Evolutionary conservation across 2,113 vertebrate species (phyloP), one percentile per base, ranked within the genome.

Genomic region (Synodontis membranacea): DNA sequence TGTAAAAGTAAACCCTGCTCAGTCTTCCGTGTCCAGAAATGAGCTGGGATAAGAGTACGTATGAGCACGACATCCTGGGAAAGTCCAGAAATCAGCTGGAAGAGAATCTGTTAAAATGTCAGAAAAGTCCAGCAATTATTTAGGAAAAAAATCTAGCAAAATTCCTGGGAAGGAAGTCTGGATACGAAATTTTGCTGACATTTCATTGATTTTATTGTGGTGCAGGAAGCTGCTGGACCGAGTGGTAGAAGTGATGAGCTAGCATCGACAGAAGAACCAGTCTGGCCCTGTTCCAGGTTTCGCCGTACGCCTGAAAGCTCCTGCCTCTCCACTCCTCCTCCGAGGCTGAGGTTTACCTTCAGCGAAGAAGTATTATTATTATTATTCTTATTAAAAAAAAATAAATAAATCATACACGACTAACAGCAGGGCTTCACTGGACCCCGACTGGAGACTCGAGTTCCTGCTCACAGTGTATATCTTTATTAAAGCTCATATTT

Each of bases 261-360:
- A 21, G 5, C 34, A 23, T 37, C 17, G 9, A 80, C 17, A 37
- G 78, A 37, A 37, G 25, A 80, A 8, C n/a, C 76, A 37, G 28
- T 52, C 74, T 17, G 15, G 21, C 7, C 50, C 19, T 56, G 28
- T 39, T 34, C 50, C 48, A 34, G n/a, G 31, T 34, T 37, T 86
- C 80, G 52, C 10, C 0, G 48, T 76, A 68, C 87, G 68, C 88
- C 34, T 64, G 28, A 44, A 62, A 31, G 14, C 14, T 64, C 14
- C 80, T 15, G 84, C 90, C 64, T n/a, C 42, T n/a, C 54, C 12
- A 15, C n/a, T 28, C 66, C 34, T 9, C 8, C 37, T 82, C 66
- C 15, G 17, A 50, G 54, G n/a, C n/a, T 21, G 37, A 80, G 79
- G 89, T 90, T 23, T 19, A 19, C 19, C 19, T 54, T 21, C 1